Evolutionary conservation across 2,888 invertebrate genomes (phyloP).

Genomic region (Sialis lutaria): DNA sequence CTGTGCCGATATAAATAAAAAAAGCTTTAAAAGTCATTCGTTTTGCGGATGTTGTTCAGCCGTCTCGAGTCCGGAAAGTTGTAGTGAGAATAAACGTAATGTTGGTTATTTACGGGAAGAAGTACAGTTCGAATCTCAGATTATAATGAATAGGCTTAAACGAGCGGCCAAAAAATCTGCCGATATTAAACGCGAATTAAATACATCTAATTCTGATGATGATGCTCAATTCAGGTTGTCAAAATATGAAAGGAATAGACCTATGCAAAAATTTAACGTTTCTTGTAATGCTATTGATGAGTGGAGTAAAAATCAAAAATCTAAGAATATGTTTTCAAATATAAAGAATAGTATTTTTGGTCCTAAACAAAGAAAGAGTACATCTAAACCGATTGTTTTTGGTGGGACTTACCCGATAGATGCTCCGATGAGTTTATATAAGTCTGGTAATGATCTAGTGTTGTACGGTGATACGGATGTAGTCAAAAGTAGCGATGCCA

Average conservation of each 20-base stretch:
- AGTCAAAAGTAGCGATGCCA: constrained; percentile 13
- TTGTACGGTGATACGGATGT: constrained; percentile 4
- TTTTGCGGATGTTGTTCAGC: constrained; percentile 6
- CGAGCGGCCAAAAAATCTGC: constrained; percentile 19
- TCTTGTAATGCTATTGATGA: constrained; percentile 44
- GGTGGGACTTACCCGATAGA: constrained; percentile 81
- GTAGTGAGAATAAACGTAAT: no score
- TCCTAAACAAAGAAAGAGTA: constrained; percentile 17
- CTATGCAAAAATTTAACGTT: constrained; percentile 28
- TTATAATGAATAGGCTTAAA: constrained; percentile 9
- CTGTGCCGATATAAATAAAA: no score
- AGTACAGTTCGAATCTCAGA: no score
- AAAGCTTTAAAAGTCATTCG: no score
- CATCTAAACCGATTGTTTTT: constrained; percentile 53
- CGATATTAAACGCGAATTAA: constrained; percentile 12
- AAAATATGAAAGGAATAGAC: constrained; percentile 16
- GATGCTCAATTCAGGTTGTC: constrained; percentile 8
- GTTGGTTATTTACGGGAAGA: no score
- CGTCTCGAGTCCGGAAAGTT: no score
- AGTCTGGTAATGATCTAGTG: constrained; percentile 12
- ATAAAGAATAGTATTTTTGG: constrained; percentile 13
- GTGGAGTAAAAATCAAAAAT: constrained; percentile 26
- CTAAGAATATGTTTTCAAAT: constrained; percentile 20
- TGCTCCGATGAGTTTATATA: constrained; percentile 30
- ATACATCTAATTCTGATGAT: background rate